Evolutionary conservation across 2,888 invertebrate genomes (phyloP).

Genomic region (Nomada hirtipes): DNA sequence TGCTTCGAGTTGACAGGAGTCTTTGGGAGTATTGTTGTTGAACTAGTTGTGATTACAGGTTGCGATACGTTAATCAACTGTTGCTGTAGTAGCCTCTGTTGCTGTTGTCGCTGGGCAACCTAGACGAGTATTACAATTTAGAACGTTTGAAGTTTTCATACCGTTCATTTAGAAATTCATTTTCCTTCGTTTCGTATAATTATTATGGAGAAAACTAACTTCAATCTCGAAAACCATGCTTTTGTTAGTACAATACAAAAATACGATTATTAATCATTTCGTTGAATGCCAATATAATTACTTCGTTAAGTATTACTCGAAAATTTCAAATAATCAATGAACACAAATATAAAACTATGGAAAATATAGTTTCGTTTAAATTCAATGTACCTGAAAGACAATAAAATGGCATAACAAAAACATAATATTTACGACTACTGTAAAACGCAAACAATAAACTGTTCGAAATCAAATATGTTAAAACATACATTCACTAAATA

Average conservation of each 20-base stretch:
- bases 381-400: not conserved
- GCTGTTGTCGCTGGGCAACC: constrained; percentile 90
- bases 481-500: constrained; percentile 35
- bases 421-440: constrained; percentile 6
- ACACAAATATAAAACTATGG: constrained; percentile 5
- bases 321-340: not conserved
- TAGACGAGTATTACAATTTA: constrained; percentile 71
- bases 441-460: constrained; percentile 22
- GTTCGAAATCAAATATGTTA: constrained; percentile 31
- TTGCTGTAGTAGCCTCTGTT: constrained; percentile 86
- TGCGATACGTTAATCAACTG: constrained; percentile 79
- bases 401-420: constrained; percentile 13
- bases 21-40: constrained; percentile 75
- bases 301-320: constrained; percentile 51
- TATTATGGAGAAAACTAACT: constrained; percentile 33
- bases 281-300: constrained; percentile 39
- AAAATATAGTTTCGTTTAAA: not conserved
- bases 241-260: constrained; percentile 69
- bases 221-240: constrained; percentile 68
- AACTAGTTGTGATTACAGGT: constrained; percentile 78
- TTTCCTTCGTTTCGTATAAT: constrained; percentile 1
- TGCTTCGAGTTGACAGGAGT: constrained; percentile 79
- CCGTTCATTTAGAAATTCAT: not conserved
- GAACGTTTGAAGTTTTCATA: not conserved
- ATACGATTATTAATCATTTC: constrained; percentile 43